Conservation (phyloP, 64 coral and sea anemone species). For the Astreopora myriophthalma region DNA sequence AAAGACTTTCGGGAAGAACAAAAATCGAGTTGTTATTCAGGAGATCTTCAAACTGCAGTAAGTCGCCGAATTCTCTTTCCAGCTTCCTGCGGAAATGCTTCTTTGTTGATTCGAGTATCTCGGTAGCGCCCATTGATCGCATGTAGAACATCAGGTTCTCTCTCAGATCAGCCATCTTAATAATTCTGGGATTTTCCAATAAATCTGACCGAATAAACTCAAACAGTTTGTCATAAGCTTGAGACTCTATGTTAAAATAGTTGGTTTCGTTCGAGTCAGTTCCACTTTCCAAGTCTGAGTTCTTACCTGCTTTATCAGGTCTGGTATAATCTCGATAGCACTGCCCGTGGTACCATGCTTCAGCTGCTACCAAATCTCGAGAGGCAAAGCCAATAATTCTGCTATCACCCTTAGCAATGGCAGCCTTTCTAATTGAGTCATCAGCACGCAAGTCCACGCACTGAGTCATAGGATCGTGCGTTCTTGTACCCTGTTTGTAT, state of each 20-base stretch:
- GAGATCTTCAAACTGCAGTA: constrained; percentile 35
- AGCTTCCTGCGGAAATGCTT: neutral
- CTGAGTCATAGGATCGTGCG: neutral
- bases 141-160: constrained; percentile 10
- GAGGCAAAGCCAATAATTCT: neutral
- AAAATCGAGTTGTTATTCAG: too few relatives aligned
- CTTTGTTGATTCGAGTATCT: neutral
- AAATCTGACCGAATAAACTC: constrained; percentile 33
- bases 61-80: constrained; percentile 16
- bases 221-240: constrained; percentile 26
- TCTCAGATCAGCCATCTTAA: constrained; percentile 27
- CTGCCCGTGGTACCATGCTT: neutral
- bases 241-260: constrained; percentile 1
- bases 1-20: constrained; percentile 6
- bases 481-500: neutral
- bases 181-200: constrained; percentile 38
- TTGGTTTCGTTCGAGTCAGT: neutral
- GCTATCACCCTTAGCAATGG: neutral
- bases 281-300: neutral
- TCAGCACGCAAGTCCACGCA: neutral
- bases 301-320: neutral
- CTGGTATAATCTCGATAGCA: neutral
- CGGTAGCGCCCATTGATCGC: neutral
- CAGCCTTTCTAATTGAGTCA: neutral
- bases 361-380: constrained; percentile 44